Conservation (phyloP, 1,140 invertebrate species). For the Hycleus cichorii region DNA sequence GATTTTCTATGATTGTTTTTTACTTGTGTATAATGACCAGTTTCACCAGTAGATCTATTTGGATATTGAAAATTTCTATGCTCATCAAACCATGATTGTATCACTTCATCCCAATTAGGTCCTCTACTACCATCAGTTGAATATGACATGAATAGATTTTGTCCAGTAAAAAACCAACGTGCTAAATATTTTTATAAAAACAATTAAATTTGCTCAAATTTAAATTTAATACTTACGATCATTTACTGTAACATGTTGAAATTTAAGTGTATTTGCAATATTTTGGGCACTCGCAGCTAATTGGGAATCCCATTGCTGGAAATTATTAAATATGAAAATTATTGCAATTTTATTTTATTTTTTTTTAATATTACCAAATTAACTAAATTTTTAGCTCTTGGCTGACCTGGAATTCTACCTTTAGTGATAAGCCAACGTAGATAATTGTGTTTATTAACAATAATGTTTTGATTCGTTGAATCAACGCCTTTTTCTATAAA, state of each 20-base stretch:
- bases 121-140: neutral
- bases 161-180: too few relatives aligned
- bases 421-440: slow-evolving; percentile 23
- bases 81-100: slow-evolving; percentile 9
- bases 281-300: slow-evolving; percentile 22
- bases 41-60: slow-evolving; percentile 3
- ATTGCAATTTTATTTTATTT: neutral
- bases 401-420: slow-evolving; percentile 26
- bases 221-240: slow-evolving; percentile 16
- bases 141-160: too few relatives aligned
- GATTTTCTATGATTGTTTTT: neutral
- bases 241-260: slow-evolving; percentile 18
- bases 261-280: slow-evolving; percentile 25
- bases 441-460: slow-evolving; percentile 34
- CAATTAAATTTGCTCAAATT: slow-evolving; percentile 3
- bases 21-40: slow-evolving; percentile 22
- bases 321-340: slow-evolving; percentile 1
- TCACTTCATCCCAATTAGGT: slow-evolving; percentile 2
- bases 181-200: slow-evolving; percentile 6
- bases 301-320: slow-evolving; percentile 18
- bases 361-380: slow-evolving; percentile 18
- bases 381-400: slow-evolving; percentile 26
- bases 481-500: slow-evolving; percentile 29
- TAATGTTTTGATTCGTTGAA: slow-evolving; percentile 26
- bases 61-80: slow-evolving; percentile 12